Evolutionary conservation across 2,797 vertebrate genomes (phyloP), one percentile per base, ranked within the genome.

Genomic region (Nyctalus aviator): DNA sequence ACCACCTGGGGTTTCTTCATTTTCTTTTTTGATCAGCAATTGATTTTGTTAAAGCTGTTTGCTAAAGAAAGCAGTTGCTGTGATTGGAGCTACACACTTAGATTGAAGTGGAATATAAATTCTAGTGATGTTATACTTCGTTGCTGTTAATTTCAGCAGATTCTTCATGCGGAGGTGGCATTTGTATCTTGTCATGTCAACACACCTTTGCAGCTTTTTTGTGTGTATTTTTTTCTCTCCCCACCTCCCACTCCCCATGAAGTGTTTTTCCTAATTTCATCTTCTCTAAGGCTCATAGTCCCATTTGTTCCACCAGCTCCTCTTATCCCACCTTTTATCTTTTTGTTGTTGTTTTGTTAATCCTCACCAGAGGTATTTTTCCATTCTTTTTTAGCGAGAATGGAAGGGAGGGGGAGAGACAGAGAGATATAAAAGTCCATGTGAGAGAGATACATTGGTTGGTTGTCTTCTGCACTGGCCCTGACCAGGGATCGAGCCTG

Each of bases 31-130:
- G 79, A 78, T 62, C 73, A 84, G 94, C 84, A 5, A 11, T 87
- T 76, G 78, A 84, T 96, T 97, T 94, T 90, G 41, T 96, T 93
- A 96, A 79, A 92, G 86, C 86, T 90, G 37, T 83, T 94, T 97
- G 35, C 59, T 41, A 57, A 81, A 75, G n/a, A 35, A 32, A 32
- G 46, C 50, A 3, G 95, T 93, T 96, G 71, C 55, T 96, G 20
- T 96, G 86, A 77, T 90, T 95, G 53, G 88, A 88, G 66, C 81
- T 81, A 55, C 90, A 53, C 71, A 10, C 9, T 11, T 44, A 71
- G 66, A 18, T 30, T 57, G 35, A 55, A 71, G 20, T 66, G 62
- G 48, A 25, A 6, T 84, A 17, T 53, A 68, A 72, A 59, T 59
- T 44, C 44, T 46, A 50, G 23, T 14, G 55, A 37, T 17, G 44